A percentile compares a stretch with the other conserved stretches of the same genome.
phyloP scores from a whole-genome alignment of 2,888 invertebrate species.

The Eledona agricola region DNA sequence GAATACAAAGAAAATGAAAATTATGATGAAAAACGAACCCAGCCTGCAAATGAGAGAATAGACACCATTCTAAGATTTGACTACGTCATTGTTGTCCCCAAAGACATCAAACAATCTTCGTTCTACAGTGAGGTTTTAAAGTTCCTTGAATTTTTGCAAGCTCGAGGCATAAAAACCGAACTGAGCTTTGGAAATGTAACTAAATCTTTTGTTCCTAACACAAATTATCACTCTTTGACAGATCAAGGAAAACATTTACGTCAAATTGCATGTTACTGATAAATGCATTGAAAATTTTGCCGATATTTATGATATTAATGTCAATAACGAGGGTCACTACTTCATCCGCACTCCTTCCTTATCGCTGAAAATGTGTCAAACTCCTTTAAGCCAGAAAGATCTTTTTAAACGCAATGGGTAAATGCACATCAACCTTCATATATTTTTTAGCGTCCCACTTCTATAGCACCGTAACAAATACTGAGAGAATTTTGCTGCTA shows the following conservation, averaged over 20 bases:
- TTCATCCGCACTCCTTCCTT: not conserved
- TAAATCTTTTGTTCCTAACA: not conserved
- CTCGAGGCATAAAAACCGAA: not conserved
- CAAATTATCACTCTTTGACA: slow-evolving; percentile 4
- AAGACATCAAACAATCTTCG: slow-evolving; percentile 3
- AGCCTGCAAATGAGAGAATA: too few species aligned
- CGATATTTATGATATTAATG: slow-evolving; percentile 4
- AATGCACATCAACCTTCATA: not conserved
- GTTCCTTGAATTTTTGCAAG: slow-evolving; percentile 8
- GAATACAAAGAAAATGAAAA: too few species aligned
- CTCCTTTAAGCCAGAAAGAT: slow-evolving; percentile 4
- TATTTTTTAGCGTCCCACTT: not conserved
- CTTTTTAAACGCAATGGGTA: slow-evolving; percentile 9
- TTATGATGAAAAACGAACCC: too few species aligned
- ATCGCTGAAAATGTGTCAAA: slow-evolving; percentile 1
- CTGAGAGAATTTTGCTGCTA: slow-evolving; percentile 15
- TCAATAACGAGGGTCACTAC: slow-evolving; percentile 2
- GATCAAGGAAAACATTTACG: slow-evolving; percentile 7
- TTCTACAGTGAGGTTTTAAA: not conserved
- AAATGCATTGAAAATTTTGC: slow-evolving; percentile 4
- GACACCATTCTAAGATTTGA: too few species aligned
- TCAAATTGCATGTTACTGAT: slow-evolving; percentile 1
- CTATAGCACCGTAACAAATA: slow-evolving; percentile 2
- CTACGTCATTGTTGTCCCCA: slow-evolving; percentile 1
- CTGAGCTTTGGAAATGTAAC: slow-evolving; percentile 3